Conservation (phyloP, 2,888 invertebrate genomes). For the Meteorus cinctellus region DNA sequence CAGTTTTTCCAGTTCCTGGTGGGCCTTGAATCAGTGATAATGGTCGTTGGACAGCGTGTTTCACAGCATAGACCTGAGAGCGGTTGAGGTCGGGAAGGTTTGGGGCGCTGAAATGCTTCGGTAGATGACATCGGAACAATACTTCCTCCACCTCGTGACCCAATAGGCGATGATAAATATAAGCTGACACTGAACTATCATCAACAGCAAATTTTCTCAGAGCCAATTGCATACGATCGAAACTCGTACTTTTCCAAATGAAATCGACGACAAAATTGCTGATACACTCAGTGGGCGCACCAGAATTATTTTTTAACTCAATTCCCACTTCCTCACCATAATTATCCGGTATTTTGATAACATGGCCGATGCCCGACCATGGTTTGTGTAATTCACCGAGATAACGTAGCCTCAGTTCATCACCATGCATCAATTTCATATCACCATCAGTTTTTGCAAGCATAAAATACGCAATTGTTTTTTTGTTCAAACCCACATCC, state of each 20-base stretch:
- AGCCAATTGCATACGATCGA: constrained; percentile 97
- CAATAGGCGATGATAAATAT: constrained; percentile 96
- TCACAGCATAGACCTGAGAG: constrained; percentile 98
- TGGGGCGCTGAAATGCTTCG: constrained; percentile 97
- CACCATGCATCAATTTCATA: constrained; percentile 99
- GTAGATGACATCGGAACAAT: constrained; percentile 91
- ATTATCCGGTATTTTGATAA: constrained; percentile 96
- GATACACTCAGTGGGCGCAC: constrained; percentile 94
- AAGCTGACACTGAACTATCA: constrained; percentile 96
- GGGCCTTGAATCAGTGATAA: constrained; percentile 97
- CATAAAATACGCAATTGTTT: constrained; percentile 97
- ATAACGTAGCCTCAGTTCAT: constrained; percentile 94
- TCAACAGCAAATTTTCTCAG: constrained; percentile 96
- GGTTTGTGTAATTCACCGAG: constrained; percentile 94
- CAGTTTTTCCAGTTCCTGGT: constrained; percentile 98
- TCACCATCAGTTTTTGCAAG: constrained; percentile 98
- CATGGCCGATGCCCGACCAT: constrained; percentile 99
- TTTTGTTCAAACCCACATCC: constrained; percentile 99
- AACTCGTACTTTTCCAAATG: constrained; percentile 99
- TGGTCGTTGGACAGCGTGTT: constrained; percentile 97
- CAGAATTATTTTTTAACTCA: constrained; percentile 93
- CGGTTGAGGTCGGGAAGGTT: constrained; percentile 98
- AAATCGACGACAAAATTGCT: constrained; percentile 98
- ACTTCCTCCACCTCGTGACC: constrained; percentile 97
- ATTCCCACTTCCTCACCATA: constrained; percentile 98